Conservation (phyloP, 2,113 vertebrate species). For the Scalopus aquaticus region DNA sequence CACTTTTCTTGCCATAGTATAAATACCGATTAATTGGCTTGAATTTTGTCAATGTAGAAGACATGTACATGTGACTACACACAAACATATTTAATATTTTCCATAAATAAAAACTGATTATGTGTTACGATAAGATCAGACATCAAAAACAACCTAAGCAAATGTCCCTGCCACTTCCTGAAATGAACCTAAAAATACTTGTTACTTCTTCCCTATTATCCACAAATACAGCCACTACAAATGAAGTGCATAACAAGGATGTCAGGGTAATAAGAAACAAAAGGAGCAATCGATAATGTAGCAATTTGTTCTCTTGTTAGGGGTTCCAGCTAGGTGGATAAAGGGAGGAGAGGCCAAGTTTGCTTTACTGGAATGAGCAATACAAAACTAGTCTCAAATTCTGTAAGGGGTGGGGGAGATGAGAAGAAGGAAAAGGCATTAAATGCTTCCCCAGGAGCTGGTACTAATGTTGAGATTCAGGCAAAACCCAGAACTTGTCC, state of each 20-base stretch:
- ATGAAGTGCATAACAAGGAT: not conserved
- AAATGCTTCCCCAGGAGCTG: not conserved
- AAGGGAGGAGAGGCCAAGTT: not conserved
- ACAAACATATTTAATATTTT: not conserved
- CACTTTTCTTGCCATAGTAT: not conserved
- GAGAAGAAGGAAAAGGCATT: not conserved
- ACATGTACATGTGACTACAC: fast-evolving
- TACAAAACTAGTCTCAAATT: not conserved
- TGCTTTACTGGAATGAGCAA: not conserved
- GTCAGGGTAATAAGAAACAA: not conserved
- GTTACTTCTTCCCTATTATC: not conserved
- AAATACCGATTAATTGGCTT: not conserved
- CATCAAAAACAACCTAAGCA: not conserved
- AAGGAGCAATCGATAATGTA: not conserved
- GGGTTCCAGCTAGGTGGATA: not conserved
- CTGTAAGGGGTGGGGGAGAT: not conserved
- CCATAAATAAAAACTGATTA: slow-evolving; percentile 10
- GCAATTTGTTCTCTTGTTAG: not conserved
- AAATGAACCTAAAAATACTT: not conserved
- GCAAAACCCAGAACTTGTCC: not conserved
- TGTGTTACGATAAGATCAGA: not conserved
- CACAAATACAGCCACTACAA: not conserved
- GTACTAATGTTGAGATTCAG: not conserved
- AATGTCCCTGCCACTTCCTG: not conserved
- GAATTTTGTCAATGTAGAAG: not conserved